Percentiles rank a stretch among this genome's conserved stretches.
Conservation (phyloP, 2,888 invertebrate species). For the Orthosia incerta region DNA sequence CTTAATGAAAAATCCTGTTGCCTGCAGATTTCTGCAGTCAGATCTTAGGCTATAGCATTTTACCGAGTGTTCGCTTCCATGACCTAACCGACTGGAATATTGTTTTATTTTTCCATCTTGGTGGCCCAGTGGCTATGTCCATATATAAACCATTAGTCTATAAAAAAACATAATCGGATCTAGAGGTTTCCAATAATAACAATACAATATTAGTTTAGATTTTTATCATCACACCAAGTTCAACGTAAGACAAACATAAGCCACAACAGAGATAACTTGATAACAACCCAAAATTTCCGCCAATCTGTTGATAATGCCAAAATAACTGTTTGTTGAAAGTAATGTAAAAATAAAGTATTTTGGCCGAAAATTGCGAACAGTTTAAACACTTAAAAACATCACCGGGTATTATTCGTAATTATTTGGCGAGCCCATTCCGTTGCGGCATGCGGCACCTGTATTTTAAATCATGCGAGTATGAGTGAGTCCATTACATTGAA, state of each 20-base stretch:
- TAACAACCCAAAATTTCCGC: conserved; percentile 29
- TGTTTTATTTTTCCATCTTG: too few relatives aligned
- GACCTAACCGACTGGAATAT: too few relatives aligned
- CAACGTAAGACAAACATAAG: too few relatives aligned
- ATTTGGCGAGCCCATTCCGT: conserved; percentile 62
- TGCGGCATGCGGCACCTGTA: conserved; percentile 71
- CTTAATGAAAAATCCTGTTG: too few relatives aligned
- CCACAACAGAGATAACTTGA: conserved; percentile 16
- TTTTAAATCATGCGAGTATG: conserved; percentile 72
- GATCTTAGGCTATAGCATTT: too few relatives aligned
- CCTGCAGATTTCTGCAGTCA: too few relatives aligned
- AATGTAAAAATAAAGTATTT: conserved; percentile 43
- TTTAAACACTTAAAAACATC: conserved; percentile 65
- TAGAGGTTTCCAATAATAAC: too few relatives aligned
- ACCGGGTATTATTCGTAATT: conserved; percentile 70
- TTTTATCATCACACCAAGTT: neutral
- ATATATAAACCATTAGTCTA: too few relatives aligned
- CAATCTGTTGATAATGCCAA: conserved; percentile 51
- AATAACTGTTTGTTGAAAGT: conserved; percentile 53
- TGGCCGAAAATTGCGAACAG: conserved; percentile 59
- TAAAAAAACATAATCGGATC: too few relatives aligned
- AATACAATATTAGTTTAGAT: neutral
- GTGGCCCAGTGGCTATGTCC: too few relatives aligned
- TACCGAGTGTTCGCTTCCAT: too few relatives aligned
- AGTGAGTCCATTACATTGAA: conserved; percentile 61